Percentiles rank a stretch among this genome's conserved stretches.
Evolutionary conservation across 30 jellyfish, hydroid and myxozoan genomes (phyloP).

Genomic region (Haliclystus octoradiatus): DNA sequence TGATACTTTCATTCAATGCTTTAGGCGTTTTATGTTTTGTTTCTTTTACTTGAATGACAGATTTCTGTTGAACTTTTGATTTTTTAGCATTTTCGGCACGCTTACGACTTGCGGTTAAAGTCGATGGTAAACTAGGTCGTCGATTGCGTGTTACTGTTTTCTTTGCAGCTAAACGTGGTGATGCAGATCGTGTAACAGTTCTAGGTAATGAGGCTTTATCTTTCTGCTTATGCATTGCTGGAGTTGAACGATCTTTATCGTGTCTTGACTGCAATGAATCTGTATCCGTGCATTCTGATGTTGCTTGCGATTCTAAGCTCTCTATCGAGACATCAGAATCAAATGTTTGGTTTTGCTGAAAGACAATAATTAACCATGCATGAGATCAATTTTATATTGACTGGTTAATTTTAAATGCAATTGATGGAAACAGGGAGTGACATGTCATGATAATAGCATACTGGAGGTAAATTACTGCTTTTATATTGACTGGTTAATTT

Average conservation of each 20-base stretch:
- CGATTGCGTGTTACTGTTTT: neutral
- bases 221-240: neutral
- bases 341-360: neutral
- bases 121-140: neutral
- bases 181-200: neutral
- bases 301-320: neutral
- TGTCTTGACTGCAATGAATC: too few species aligned
- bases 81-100: slow-evolving; percentile 2
- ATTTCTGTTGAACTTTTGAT: neutral
- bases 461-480: too few species aligned
- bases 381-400: too few species aligned
- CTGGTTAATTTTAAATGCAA: too few species aligned
- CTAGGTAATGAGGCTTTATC: neutral
- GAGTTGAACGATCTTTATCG: neutral
- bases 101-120: too few species aligned
- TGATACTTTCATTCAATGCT: too few species aligned
- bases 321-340: neutral
- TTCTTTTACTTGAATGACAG: neutral
- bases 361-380: too few species aligned
- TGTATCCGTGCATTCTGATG: neutral
- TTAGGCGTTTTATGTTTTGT: too few species aligned
- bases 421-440: too few species aligned
- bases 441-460: too few species aligned
- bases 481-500: too few species aligned
- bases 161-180: neutral